Evolutionary conservation across 2,113 vertebrate genomes (phyloP).

Genomic region (Oxyruncus cristatus): DNA sequence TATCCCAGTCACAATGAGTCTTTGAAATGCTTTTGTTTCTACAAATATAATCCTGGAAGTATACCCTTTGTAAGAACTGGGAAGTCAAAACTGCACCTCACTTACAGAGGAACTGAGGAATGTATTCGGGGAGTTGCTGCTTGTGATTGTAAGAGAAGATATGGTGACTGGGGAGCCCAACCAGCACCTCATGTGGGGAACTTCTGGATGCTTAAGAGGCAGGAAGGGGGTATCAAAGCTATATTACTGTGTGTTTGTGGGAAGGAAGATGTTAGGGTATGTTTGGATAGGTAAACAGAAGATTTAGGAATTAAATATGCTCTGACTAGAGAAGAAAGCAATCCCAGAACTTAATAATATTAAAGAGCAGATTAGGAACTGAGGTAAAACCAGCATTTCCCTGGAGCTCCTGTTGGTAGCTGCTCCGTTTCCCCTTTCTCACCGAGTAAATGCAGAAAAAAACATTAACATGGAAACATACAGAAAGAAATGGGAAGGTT

Average conservation of each 20-base stretch:
- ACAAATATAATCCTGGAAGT: not conserved
- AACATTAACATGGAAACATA: not conserved
- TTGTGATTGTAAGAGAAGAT: not conserved
- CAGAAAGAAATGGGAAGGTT: constrained; percentile 17
- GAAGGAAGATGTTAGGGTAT: not conserved
- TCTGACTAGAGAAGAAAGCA: not conserved
- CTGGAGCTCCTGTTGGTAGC: not conserved
- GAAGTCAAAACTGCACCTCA: not conserved
- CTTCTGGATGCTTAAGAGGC: not conserved
- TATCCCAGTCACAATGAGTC: not conserved
- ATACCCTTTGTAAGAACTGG: not conserved
- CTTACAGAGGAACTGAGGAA: not conserved
- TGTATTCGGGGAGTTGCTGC: not conserved
- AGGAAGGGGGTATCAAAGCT: not conserved
- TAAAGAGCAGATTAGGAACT: not conserved
- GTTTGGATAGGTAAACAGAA: not conserved
- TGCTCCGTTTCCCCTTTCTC: not conserved
- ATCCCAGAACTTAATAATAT: not conserved
- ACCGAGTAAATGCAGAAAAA: not conserved
- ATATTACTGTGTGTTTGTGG: not conserved
- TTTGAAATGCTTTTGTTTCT: not conserved
- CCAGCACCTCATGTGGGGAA: not conserved
- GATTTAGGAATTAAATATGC: not conserved
- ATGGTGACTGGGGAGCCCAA: not conserved
- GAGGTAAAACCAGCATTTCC: not conserved